phyloP scores from a whole-genome alignment of 1,140 invertebrate genomes.

The Cheumatopsyche charites region DNA sequence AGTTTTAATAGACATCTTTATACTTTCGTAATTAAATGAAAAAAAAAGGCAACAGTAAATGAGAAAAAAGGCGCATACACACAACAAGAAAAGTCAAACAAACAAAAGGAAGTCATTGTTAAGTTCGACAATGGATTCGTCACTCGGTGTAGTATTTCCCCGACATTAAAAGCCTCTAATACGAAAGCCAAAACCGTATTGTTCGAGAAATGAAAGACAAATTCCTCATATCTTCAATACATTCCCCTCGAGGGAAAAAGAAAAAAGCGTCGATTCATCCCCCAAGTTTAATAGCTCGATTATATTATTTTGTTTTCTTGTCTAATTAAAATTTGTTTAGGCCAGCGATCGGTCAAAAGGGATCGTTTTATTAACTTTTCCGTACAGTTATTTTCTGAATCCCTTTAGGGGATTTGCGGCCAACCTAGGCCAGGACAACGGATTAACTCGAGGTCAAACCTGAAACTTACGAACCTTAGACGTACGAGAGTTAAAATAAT shows the following conservation, averaged over 20 bases:
- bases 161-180: slow-evolving; percentile 12
- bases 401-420: slow-evolving; percentile 24
- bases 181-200: slow-evolving; percentile 5
- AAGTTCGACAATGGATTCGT: slow-evolving; percentile 1
- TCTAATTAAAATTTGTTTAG: slow-evolving; percentile 14
- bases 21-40: background rate
- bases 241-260: too few relatives aligned
- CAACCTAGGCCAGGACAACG: background rate
- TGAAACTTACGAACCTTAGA: slow-evolving; percentile 10
- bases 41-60: background rate
- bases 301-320: background rate
- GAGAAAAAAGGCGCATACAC: too few relatives aligned
- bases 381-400: background rate
- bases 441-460: slow-evolving; percentile 31
- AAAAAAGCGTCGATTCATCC: too few relatives aligned
- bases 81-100: too few relatives aligned
- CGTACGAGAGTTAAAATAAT: slow-evolving; percentile 19
- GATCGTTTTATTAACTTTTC: slow-evolving; percentile 2
- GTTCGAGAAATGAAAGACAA: slow-evolving; percentile 1
- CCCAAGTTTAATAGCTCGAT: too few relatives aligned
- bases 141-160: background rate
- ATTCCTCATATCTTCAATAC: background rate
- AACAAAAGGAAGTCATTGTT: slow-evolving; percentile 12
- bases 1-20: too few relatives aligned
- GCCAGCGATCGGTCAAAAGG: background rate